A percentile compares a stretch with the other conserved stretches of the same genome.
These are phyloP conservation scores for Machimus atricapillus DNA, from an alignment of 2,888 invertebrate genomes.

Conservation along the genomic window DNA sequence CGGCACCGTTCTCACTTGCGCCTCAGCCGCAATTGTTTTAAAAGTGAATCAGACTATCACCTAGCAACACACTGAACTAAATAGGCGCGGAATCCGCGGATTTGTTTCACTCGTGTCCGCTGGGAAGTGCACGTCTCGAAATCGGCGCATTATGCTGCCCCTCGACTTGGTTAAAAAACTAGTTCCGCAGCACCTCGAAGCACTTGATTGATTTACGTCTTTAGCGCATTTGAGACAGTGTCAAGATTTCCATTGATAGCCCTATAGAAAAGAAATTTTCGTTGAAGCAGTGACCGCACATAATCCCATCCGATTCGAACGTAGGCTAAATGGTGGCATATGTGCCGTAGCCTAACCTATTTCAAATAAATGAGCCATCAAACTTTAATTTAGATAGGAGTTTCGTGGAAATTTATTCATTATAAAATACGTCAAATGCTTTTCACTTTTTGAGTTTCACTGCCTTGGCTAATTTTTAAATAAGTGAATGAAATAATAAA, in stretches of 20 bases:
- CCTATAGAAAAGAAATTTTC: neutral
- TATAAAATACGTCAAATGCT: too few species aligned
- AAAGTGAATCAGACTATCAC: constrained; percentile 36
- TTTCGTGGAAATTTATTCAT: neutral
- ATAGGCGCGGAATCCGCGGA: neutral
- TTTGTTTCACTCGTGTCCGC: neutral
- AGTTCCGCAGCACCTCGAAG: neutral
- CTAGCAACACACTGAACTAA: constrained; percentile 31
- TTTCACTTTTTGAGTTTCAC: too few species aligned
- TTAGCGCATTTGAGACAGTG: neutral
- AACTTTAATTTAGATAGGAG: neutral
- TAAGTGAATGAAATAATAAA: too few species aligned
- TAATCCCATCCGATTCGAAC: neutral
- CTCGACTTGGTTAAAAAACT: neutral
- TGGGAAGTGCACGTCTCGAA: neutral
- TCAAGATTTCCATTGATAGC: neutral
- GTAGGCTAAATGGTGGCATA: neutral
- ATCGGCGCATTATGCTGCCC: neutral
- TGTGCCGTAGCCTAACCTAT: neutral
- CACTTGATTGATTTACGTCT: constrained; percentile 3
- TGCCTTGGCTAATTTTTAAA: too few species aligned
- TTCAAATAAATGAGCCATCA: neutral
- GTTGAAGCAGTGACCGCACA: neutral
- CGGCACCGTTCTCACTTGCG: constrained; percentile 14
- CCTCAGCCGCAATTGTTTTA: constrained; percentile 14